These are phyloP conservation scores for Mercenaria mercenaria DNA, from an alignment of 1,140 invertebrate genomes.

Conservation along the genomic window DNA sequence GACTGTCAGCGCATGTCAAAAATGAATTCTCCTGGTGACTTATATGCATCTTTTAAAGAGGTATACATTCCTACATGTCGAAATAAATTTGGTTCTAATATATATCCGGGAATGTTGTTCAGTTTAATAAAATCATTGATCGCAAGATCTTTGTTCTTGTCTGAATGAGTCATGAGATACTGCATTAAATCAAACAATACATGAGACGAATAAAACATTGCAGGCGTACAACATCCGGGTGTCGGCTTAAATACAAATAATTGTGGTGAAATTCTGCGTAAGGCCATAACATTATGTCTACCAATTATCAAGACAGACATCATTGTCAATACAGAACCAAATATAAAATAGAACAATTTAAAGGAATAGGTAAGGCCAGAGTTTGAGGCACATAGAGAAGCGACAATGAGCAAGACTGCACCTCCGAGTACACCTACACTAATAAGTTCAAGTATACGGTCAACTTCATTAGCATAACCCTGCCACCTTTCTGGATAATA, in stretches of 20 bases:
- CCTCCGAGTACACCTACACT: conserved; percentile 57
- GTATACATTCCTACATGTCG: conserved; percentile 58
- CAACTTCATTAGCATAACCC: conserved; percentile 68
- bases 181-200: conserved; percentile 51
- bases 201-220: conserved; percentile 68
- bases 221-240: conserved; percentile 70
- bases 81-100: conserved; percentile 59
- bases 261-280: conserved; percentile 64
- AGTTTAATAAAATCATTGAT: conserved; percentile 48
- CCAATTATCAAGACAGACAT: conserved; percentile 42
- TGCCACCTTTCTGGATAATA: conserved; percentile 71
- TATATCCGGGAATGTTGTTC: conserved; percentile 57
- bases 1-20: conserved; percentile 52
- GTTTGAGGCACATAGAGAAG: not conserved
- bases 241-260: conserved; percentile 60
- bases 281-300: conserved; percentile 67
- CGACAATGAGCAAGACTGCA: not conserved
- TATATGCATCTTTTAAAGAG: conserved; percentile 22
- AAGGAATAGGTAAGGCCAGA: not conserved
- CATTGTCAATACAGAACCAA: conserved; percentile 59
- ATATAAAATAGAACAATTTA: conserved; percentile 29
- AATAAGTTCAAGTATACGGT: conserved; percentile 63
- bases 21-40: conserved; percentile 53
- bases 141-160: conserved; percentile 40
- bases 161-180: conserved; percentile 33